Conservation (phyloP, 2,113 vertebrate species). For the Pachypanchax playfairii region DNA sequence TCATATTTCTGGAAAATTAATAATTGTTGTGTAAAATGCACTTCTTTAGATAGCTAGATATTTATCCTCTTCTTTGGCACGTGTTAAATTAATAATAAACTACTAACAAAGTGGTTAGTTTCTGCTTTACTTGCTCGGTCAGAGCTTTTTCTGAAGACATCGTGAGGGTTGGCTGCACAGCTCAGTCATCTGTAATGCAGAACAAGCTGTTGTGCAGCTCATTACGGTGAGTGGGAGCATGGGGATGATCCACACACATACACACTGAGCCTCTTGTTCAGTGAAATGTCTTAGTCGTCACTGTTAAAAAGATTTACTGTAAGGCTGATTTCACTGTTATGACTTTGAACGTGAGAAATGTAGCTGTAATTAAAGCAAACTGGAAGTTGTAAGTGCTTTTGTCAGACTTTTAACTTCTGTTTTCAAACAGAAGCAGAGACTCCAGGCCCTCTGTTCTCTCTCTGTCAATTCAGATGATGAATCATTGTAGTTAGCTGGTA, state of each 20-base stretch:
- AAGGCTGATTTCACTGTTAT: slow-evolving; percentile 40
- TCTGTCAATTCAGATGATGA: slow-evolving; percentile 36
- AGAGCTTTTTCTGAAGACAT: slow-evolving; percentile 64
- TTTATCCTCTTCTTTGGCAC: slow-evolving; percentile 31
- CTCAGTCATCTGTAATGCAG: slow-evolving; percentile 59
- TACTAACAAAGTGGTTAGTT: slow-evolving; percentile 63
- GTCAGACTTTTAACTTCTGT: too few relatives aligned
- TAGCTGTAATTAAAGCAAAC: slow-evolving; percentile 46
- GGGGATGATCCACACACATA: slow-evolving; percentile 7
- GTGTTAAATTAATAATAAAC: slow-evolving; percentile 65
- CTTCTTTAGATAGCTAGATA: too few relatives aligned
- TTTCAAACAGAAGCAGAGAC: too few relatives aligned
- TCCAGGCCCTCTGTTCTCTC: too few relatives aligned
- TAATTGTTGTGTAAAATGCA: too few relatives aligned
- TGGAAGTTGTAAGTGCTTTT: slow-evolving; percentile 23
- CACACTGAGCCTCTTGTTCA: slow-evolving; percentile 19
- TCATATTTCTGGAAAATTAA: too few relatives aligned
- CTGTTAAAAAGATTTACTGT: slow-evolving; percentile 59
- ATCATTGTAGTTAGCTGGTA: slow-evolving; percentile 23
- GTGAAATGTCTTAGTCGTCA: slow-evolving; percentile 30
- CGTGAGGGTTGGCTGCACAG: slow-evolving; percentile 46
- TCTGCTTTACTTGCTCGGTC: slow-evolving; percentile 62
- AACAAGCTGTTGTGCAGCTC: slow-evolving; percentile 59
- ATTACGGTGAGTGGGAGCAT: slow-evolving; percentile 57
- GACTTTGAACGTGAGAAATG: slow-evolving; percentile 19